phyloP scores from a whole-genome alignment of 2,113 vertebrate genomes.

The Hypomesus transpacificus region DNA sequence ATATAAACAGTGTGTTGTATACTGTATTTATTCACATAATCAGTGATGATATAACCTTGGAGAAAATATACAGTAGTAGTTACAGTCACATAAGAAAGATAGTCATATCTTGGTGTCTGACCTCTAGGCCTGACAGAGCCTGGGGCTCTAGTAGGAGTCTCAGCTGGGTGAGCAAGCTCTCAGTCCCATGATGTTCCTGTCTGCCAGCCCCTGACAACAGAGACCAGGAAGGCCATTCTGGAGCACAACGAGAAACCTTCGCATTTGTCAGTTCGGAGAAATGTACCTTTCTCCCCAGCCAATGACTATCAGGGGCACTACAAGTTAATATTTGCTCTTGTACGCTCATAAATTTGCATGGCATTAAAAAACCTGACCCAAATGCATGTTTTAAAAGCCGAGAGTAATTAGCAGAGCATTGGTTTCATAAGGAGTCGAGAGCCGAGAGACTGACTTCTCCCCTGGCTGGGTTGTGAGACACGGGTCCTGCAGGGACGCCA shows the following conservation, averaged over 20 bases:
- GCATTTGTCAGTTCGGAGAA: slow-evolving; percentile 58
- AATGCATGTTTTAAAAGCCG: slow-evolving; percentile 76
- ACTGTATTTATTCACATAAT: no score
- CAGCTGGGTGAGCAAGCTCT: slow-evolving; percentile 1
- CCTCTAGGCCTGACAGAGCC: slow-evolving; percentile 15
- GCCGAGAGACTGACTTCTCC: slow-evolving; percentile 38
- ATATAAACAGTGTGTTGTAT: no score
- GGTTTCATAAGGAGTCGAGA: slow-evolving; percentile 46
- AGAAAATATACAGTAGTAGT: no score
- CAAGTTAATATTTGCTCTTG: slow-evolving; percentile 76
- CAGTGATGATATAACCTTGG: no score
- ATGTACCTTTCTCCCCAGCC: slow-evolving; percentile 65
- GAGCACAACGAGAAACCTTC: slow-evolving; percentile 35
- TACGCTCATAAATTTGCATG: slow-evolving; percentile 76
- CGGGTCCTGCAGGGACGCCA: slow-evolving; percentile 43
- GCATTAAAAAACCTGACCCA: slow-evolving; percentile 75
- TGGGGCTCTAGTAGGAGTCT: slow-evolving; percentile 22
- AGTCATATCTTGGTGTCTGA: slow-evolving; percentile 16
- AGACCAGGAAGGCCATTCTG: slow-evolving; percentile 21
- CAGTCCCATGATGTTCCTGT: slow-evolving; percentile 29
- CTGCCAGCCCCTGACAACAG: slow-evolving; percentile 28
- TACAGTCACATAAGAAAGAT: neutral
- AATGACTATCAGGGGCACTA: slow-evolving; percentile 59
- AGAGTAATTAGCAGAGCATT: slow-evolving; percentile 70
- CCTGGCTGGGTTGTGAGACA: slow-evolving; percentile 38